Base-by-base conservation (phyloP, 2,888 invertebrate genomes). In the Litoditis marina region DNA sequence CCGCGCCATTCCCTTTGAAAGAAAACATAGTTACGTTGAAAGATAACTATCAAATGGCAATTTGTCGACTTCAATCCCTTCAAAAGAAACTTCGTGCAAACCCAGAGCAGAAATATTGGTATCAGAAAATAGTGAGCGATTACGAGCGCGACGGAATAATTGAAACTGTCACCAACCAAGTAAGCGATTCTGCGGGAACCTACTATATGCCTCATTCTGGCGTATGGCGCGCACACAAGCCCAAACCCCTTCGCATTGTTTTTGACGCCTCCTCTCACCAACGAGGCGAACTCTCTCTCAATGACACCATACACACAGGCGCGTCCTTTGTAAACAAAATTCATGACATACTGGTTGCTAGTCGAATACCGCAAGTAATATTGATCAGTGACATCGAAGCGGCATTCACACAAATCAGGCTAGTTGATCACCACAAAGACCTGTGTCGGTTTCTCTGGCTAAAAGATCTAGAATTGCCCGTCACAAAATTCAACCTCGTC, bases 1-100 rank as follows among this genome's bases (percentile, higher is more conserved):
- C 22, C 8, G 49, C 49, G 11, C 49, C 49, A 49, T 49, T 49
- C 22, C 49, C 49, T 22, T 49, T 49, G 22, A 49, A 49, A 22
- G 49, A 49, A 49, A 49, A 22, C 11, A 11, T 19, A 13, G 8
- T 22, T 16, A 8, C 8, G n/a, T 49, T 49, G 11, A 11, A 11
- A 49, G 22, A 49, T 19, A 49, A 49, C 22, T 22, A 16, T 11
- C 8, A 13, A 22, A 22, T 49, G n/a, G 49, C 49, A 13, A 13
- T 13, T 11, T 13, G 22, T 11, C 49, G 49, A 49, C 16, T 16
- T 49, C 16, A 16, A 13, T 49, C 16, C n/a, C 49, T 49, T 11
- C 11, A 19, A 16, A 49, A 11, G 11, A 11, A 16, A 11, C 22
- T 49, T 11, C 11, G n/a, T 22, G n/a, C 11, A 19, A 49, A 49